Evolutionary conservation across 2,797 vertebrate species (phyloP), one percentile per base, ranked within the genome.

Genomic region (Echiichthys vipera): DNA sequence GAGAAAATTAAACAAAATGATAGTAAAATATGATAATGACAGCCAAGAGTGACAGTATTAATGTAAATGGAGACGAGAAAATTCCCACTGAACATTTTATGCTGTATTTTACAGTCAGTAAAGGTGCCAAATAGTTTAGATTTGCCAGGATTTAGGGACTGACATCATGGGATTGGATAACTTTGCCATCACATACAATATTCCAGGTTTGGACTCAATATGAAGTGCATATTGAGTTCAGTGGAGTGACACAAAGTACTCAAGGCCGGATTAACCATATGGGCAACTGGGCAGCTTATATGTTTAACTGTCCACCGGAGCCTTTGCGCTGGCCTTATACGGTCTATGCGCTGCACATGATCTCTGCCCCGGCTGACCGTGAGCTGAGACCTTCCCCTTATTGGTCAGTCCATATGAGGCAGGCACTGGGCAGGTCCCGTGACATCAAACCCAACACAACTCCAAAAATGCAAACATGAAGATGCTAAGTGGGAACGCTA

Each of bases 1-100:
- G 54, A 77, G 46, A 81, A 75, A 66, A 77, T 53, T 55, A 76
- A 81, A 83, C 72, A 80, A 86, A 73, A 71, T 74, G 25, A 80
- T 45, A 54, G 65, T 81, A 83, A 84, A 83, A 85, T 63, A 70
- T 46, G 17, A 77, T 39, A 47, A 22, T 46, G 32, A 73, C 54
- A 42, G 83, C 65, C 76, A 83, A 81, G 74, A 80, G 59, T 77
- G 32, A 65, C 71, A 74, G 22, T 17, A 17, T 45, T 47, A 54
- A 63, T 74, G 36, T 56, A 62, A 46, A 4, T 12, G 0, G 27
- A 80, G 53, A 29, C 0, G 10, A 63, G 24, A 66, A 63, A 9
- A 46, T 69, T 70, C 22, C 43, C 25, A 22, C 12, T 37, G n/a
- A 71, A 72, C 34, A 40, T 66, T 74, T 71, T 49, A 42, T 64